Evolutionary conservation across 2,113 vertebrate species (phyloP), one percentile per base, ranked within the genome.

Genomic region (Micronycteris hirsuta): DNA sequence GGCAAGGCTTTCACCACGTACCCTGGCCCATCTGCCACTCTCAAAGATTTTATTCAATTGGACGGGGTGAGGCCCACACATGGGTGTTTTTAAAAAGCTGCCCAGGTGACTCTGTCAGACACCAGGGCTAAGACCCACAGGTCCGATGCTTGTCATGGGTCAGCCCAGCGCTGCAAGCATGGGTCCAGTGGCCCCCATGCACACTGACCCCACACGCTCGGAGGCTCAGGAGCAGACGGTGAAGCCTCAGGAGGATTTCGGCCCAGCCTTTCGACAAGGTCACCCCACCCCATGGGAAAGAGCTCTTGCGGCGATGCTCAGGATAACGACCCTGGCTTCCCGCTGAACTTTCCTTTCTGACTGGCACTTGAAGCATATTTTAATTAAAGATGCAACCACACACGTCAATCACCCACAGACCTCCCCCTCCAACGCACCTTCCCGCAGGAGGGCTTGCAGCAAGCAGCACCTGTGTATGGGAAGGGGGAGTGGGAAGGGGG

Each of bases 301-400:
- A 41, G 38, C 43, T 33, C 68, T 20, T 43, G 76, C 56, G 43
- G 45, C 0, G 19, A 38, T 5, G 65, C 54, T 91, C 36, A 15
- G 80, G 82, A 47, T 49, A 54, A 70, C 43, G 74, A 82, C 83
- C 68, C 43, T 4, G 6, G 56, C 95, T 93, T 54, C 0, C 7
- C n/a, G 80, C 3, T 95, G 95, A 97, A 95, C 93, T 92, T 80
- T 61, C 94, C 45, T 94, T 89, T 80, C 76, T 96, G 96, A 95
- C 41, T 91, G 93, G 81, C 84, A 93, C 41, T n/a, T 11, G 82
- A 74, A 24, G 84, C 17, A 22, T 4, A 24, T 67, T 86, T 93
- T 97, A 97, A 97, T 97, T 94, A 95, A 89, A 93, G 94, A 82
- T 80, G 89, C 94, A 95, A 80, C 89, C 92, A 86, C 96, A 94